Conservation (phyloP, 2,113 vertebrate species). For the Zingel zingel region DNA sequence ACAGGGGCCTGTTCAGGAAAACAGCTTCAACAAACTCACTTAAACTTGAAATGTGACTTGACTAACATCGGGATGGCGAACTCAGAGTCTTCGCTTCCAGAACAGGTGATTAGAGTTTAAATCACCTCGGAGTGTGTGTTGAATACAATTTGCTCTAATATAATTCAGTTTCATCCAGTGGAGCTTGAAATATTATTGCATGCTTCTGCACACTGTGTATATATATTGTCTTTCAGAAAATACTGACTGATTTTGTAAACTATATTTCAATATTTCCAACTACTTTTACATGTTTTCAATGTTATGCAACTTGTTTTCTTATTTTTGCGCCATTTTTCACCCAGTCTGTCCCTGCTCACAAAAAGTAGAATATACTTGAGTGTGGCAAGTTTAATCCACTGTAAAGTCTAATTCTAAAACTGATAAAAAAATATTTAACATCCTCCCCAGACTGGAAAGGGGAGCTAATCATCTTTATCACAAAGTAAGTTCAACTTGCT, state of each 20-base stretch:
- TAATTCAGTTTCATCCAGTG: not conserved
- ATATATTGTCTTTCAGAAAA: not conserved
- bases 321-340: not conserved
- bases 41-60: not conserved
- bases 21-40: slow-evolving; percentile 21
- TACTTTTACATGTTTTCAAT: not conserved
- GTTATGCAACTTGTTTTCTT: not conserved
- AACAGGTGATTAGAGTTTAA: not conserved
- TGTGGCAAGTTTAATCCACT: not conserved
- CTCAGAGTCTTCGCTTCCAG: not conserved
- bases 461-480: not conserved
- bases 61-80: not conserved
- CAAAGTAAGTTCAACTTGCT: not conserved
- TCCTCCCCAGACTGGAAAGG: not conserved
- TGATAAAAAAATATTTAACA: not conserved
- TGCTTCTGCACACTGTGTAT: not conserved
- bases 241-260: not conserved
- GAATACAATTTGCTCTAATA: not conserved
- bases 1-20: not conserved
- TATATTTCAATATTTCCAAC: not conserved
- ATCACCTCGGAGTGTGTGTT: not conserved
- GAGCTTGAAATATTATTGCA: not conserved
- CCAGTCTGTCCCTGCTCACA: not conserved
- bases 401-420: not conserved
- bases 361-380: not conserved